Percentiles rank a stretch among this genome's conserved stretches.
Evolutionary conservation across 2,113 vertebrate species (phyloP).

Genomic region (Chaenogobius annularis): DNA sequence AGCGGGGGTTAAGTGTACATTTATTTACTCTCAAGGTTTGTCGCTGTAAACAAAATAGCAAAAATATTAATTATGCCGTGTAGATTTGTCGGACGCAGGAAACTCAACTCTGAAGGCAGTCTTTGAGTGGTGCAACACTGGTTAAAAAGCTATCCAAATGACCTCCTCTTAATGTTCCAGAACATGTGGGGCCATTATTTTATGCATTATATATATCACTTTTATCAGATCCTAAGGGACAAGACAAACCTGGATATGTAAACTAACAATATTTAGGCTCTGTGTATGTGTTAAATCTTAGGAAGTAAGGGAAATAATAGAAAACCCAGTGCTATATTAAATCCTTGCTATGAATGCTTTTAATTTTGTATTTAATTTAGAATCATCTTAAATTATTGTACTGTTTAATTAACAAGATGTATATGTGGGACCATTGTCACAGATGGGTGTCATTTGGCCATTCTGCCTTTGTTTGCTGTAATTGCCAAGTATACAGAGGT

Average conservation of each 20-base stretch:
- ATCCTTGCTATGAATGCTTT: constrained; percentile 4
- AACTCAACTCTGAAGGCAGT: not conserved
- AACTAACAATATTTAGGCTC: constrained; percentile 21
- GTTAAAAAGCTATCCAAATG: not conserved
- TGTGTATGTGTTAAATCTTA: constrained; percentile 22
- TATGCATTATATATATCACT: not conserved
- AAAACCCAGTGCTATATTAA: constrained; percentile 31
- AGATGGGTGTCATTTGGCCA: too few species aligned
- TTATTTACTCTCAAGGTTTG: too few species aligned
- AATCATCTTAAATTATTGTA: too few species aligned
- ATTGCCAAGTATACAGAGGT: too few species aligned
- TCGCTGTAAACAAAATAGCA: too few species aligned
- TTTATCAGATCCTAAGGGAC: not conserved
- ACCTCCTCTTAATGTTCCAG: not conserved
- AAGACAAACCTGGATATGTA: not conserved
- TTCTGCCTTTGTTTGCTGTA: too few species aligned
- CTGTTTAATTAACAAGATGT: too few species aligned
- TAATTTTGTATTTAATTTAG: constrained; percentile 7
- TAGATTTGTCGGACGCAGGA: not conserved
- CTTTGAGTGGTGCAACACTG: not conserved
- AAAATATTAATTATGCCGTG: too few species aligned
- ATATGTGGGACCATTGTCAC: too few species aligned
- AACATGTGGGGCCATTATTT: not conserved
- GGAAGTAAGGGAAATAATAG: constrained; percentile 38
- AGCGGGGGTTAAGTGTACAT: not conserved